Evolutionary conservation across 1,140 invertebrate species (phyloP), one percentile per base, ranked within the genome.

Genomic region (Habropoda laboriosa): DNA sequence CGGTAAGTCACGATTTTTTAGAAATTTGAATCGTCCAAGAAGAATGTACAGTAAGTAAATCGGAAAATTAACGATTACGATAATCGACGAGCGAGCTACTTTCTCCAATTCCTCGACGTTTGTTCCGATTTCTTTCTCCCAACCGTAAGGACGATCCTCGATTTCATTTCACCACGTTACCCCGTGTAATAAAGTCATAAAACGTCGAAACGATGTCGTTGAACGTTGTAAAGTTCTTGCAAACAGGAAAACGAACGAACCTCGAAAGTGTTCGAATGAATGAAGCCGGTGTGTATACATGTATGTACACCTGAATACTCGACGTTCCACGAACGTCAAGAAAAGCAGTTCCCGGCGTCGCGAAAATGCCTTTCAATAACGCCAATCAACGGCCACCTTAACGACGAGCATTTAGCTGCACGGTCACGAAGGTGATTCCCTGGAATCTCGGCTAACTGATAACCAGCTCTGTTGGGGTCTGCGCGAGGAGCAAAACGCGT

Each of bases 291-390:
- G n/a, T n/a, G n/a, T n/a, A n/a, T n/a, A n/a, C n/a, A n/a, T n/a
- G n/a, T n/a, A n/a, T n/a, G 16, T 27, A 12, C 10, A 10, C 24
- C 27, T 24, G 67, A 70, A 70, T 70, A 38, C 18, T 5, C 27
- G 16, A 35, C 35, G 61, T 58, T 74, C 70, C 16, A 72, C 27
- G 21, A 58, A 53, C 42, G 35, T 12, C 38, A 49, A n/a, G n/a
- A 63, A 75, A 42, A 80, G 58, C 38, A 53, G 51, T 75, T 80
- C 64, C n/a, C 35, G 45, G 38, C 47, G 49, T 74, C 80, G 76
- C 57, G 64, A 82, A 82, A 76, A 80, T 82, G 78, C 58, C 79
- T 67, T 75, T 38, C 68, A 58, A 64, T 71, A 76, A 82, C 24
- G 32, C 8, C 66, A 45, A 70, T 42, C 57, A 30, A 45, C 49